Base-by-base conservation (phyloP, 2,113 vertebrate species). In the Bubo blakistoni region DNA sequence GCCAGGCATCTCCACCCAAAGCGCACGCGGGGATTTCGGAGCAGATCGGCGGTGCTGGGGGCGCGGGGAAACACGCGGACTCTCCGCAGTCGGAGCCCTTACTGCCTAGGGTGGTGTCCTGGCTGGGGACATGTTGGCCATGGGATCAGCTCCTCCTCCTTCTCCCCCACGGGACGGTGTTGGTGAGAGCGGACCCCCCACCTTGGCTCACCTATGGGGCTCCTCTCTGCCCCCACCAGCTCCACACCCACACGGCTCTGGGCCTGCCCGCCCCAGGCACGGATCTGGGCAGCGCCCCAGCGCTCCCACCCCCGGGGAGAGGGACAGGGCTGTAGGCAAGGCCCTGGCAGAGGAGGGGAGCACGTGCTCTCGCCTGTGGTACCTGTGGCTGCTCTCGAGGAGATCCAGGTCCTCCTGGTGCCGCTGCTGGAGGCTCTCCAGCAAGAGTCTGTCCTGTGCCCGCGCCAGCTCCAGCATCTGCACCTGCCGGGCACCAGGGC, bases 351-450 rank as follows among this genome's bases (percentile, higher is more conserved):
- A 32, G 10, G 44, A 44, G 44, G 44, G 44, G 6, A 18, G 44
- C 5, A 61, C 13, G 5, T 42, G 21, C 52, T 16, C 9, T 13
- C 14, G 16, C 44, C 44, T 17, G 44, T 44, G 44, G 44, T 97
- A 99, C 99, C 98, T 99, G 96, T 99, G 98, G 9, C 98, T 81
- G 3, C 80, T 98, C 91, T 99, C 98, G 2, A 99, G 96, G 54
- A 99, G 98, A 69, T 99, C 97, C 49, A 98, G 90, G 52, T 99
- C 98, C 6, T 98, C 98, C 95, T 97, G 97, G 87, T 99, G 98
- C 47, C 94, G 95, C 95, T 98, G 97, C 85, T 98, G 98, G 52
- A 99, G 70, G 26, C 96, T 98, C 72, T 98, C 98, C 46, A 99
- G 92, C 78, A 99, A 85, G 74, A 98, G 93, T 42, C 95, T 97